These are phyloP conservation scores for Macaria liturata DNA, from an alignment of 2,888 invertebrate genomes.

Conservation along the genomic window DNA sequence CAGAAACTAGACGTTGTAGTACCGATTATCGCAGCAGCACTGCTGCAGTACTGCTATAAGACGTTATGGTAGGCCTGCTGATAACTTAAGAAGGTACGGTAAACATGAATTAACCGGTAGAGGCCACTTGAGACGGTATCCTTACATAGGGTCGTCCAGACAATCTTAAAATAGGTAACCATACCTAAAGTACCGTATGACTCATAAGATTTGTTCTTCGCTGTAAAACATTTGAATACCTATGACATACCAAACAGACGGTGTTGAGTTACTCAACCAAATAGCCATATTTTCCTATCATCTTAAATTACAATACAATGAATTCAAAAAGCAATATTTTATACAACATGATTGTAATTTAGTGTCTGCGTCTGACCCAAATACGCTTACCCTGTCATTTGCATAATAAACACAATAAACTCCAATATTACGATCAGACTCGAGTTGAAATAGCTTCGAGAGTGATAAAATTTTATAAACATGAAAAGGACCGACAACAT, in stretches of 20 bases:
- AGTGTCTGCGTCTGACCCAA: conserved; percentile 21
- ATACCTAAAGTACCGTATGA: conserved; percentile 50
- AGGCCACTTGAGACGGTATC: conserved; percentile 48
- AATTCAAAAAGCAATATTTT: conserved; percentile 23
- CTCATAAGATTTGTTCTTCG: conserved; percentile 48
- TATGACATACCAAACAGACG: conserved; percentile 16
- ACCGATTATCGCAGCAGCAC: too few relatives aligned
- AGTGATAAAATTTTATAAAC: conserved; percentile 21
- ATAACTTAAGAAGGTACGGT: too few relatives aligned
- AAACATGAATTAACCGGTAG: conserved; percentile 25
- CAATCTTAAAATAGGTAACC: conserved; percentile 67
- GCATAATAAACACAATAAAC: conserved; percentile 33
- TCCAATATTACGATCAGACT: conserved; percentile 27
- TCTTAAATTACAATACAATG: conserved; percentile 26
- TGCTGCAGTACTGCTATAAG: too few relatives aligned
- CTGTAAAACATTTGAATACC: conserved; percentile 34
- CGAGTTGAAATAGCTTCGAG: conserved; percentile 27
- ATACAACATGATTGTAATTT: conserved; percentile 15
- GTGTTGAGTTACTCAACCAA: conserved; percentile 18
- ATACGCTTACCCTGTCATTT: conserved; percentile 28
- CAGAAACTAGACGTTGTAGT: too few relatives aligned
- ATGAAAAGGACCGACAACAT: conserved; percentile 20
- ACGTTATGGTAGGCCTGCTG: too few relatives aligned
- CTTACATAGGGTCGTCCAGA: conserved; percentile 47
- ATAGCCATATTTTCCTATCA: conserved; percentile 21